Conservation (phyloP, 2,888 invertebrate genomes). For the Sesia bembeciformis region DNA sequence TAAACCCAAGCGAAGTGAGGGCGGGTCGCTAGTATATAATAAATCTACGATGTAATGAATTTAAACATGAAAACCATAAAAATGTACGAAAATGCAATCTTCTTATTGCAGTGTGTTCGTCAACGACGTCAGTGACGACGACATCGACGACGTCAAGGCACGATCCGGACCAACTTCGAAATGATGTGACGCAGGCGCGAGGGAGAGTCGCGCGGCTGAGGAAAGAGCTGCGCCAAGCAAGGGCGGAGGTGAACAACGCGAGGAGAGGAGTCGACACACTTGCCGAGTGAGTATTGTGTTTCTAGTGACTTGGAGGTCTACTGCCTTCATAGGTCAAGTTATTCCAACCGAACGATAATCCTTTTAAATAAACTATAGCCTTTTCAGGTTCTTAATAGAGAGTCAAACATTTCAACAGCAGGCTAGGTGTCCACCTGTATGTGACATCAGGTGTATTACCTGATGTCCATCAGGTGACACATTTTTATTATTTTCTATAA, state of each 20-base stretch:
- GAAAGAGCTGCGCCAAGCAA: conserved; percentile 92
- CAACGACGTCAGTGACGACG: conserved; percentile 77
- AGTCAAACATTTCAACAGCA: no score
- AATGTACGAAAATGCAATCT: background rate
- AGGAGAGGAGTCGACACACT: conserved; percentile 94
- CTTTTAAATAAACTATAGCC: no score
- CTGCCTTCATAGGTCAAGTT: no score
- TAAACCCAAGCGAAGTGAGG: no score
- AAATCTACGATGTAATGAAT: background rate
- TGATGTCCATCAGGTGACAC: no score
- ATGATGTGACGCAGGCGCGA: conserved; percentile 92
- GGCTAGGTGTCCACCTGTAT: no score
- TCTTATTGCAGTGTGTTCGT: conserved; percentile 84
- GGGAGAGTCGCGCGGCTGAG: conserved; percentile 91
- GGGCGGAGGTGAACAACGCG: conserved; percentile 92
- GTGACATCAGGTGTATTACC: no score
- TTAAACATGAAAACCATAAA: background rate
- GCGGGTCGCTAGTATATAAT: no score
- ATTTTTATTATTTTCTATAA: no score
- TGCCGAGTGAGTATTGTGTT: conserved; percentile 79
- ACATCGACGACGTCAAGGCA: conserved; percentile 93
- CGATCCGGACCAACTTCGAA: conserved; percentile 94
- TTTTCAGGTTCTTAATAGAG: no score
- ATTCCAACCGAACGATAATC: no score
- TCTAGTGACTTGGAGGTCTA: no score